A percentile compares a stretch with the other conserved stretches of the same genome.
Conservation (phyloP, 2,888 invertebrate genomes). For the Heliconius erato region DNA sequence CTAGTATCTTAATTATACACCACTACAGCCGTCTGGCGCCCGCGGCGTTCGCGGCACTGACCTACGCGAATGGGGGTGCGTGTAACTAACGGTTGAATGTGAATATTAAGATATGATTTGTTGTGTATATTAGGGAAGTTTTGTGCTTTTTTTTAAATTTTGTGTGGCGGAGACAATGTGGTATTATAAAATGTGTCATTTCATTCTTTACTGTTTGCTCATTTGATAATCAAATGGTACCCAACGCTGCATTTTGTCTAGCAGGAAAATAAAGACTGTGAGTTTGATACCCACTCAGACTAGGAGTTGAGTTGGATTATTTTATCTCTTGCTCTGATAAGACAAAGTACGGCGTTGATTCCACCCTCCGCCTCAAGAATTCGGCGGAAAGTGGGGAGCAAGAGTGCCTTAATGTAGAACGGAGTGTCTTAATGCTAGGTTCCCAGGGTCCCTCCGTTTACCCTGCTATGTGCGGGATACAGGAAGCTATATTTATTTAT, state of each 20-base stretch:
- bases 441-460: background rate
- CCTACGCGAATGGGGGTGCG: slow-evolving; percentile 24
- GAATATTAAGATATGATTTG: background rate
- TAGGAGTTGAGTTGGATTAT: no score
- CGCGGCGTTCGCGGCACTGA: slow-evolving; percentile 25
- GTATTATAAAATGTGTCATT: no score
- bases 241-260: background rate
- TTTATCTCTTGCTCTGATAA: no score
- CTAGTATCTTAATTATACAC: slow-evolving; percentile 11
- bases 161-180: no score
- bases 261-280: no score
- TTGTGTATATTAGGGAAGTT: background rate
- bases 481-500: background rate
- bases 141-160: background rate
- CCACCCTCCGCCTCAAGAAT: no score
- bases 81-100: background rate
- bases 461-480: background rate
- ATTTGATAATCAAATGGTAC: no score
- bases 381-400: background rate
- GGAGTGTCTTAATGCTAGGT: background rate
- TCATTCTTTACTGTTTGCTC: no score
- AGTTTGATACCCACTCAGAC: no score
- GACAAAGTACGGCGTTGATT: no score
- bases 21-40: slow-evolving; percentile 22
- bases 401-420: background rate